Evolutionary conservation across 2,888 invertebrate species (phyloP), one percentile per base, ranked within the genome.

Genomic region (Listrodromus nycthemerus): DNA sequence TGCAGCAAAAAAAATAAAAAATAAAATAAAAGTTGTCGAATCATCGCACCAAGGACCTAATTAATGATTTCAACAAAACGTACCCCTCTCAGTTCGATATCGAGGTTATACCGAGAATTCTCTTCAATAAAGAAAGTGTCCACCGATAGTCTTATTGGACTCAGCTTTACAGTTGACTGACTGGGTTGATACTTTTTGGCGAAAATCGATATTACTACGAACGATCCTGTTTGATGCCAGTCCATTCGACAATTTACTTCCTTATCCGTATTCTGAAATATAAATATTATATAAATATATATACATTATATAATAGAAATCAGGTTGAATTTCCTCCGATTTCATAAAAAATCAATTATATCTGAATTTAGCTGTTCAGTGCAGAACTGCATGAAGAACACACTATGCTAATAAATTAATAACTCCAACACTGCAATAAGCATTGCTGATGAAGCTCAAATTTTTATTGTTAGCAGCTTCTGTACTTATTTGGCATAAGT

Each of bases 211-310:
- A 99, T 95, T 82, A 97, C 96, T 0, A 99, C 97, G 92, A 95
- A 95, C 0, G 96, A 95, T 0, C 96, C 96, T 0, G 99, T 99
- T 94, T 99, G 99, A 94, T 99, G 98, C 97, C 98, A 98, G 93
- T 99, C 99, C 95, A 97, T 96, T 30, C 98, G 95, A 91, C 99
- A 99, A 80, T 96, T 94, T 0, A 95, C 94, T 5, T 94, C 94
- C 66, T 90, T 95, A 69, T 95, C 93, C 2, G 94, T 89, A 85
- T 94, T 94, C 96, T 96, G 90, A 52, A 94, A 94, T 27, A 52
- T 24, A 8, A 50, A 79, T 61, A 27, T n/a, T n/a, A n/a, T n/a
- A n/a, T n/a, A n/a, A n/a, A n/a, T n/a, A n/a, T n/a, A n/a, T n/a
- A n/a, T n/a, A n/a, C n/a, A n/a, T n/a, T n/a, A n/a, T n/a, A n/a